These are phyloP conservation scores for Carlito syrichta DNA, from an alignment of 2,113 vertebrate genomes.

Conservation along the genomic window DNA sequence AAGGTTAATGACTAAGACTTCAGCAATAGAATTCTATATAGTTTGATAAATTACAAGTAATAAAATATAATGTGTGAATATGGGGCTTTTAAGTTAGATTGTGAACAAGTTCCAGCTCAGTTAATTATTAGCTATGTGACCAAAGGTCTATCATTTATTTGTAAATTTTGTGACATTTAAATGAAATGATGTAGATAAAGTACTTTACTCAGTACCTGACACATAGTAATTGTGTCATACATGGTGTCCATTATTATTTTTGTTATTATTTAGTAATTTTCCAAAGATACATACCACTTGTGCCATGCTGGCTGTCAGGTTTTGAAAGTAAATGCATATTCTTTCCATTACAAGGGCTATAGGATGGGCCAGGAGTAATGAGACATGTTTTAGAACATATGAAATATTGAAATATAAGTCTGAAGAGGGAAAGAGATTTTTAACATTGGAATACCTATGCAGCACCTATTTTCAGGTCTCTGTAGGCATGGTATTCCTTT, in stretches of 20 bases:
- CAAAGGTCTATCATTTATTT: background rate
- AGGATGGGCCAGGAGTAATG: background rate
- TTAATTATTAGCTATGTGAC: constrained; percentile 39
- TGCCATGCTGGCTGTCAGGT: background rate
- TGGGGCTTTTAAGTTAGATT: background rate
- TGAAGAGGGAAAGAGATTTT: background rate
- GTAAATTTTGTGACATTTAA: constrained; percentile 41
- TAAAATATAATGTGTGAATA: constrained; percentile 31
- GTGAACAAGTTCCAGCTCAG: constrained; percentile 37
- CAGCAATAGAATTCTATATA: constrained; percentile 50
- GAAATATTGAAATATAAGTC: background rate
- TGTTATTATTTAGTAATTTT: constrained; percentile 34
- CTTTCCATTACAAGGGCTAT: background rate
- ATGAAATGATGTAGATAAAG: background rate
- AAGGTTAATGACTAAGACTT: constrained; percentile 52
- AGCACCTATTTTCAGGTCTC: background rate
- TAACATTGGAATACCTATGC: background rate
- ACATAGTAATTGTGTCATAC: background rate
- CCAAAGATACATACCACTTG: background rate
- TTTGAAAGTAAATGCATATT: background rate
- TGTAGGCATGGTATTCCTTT: background rate
- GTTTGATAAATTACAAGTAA: constrained; percentile 59
- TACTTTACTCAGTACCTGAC: background rate
- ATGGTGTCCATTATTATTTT: background rate
- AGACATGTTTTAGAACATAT: background rate